These are phyloP conservation scores for Barbus barbus DNA, from an alignment of 2,113 vertebrate genomes.

Conservation along the genomic window DNA sequence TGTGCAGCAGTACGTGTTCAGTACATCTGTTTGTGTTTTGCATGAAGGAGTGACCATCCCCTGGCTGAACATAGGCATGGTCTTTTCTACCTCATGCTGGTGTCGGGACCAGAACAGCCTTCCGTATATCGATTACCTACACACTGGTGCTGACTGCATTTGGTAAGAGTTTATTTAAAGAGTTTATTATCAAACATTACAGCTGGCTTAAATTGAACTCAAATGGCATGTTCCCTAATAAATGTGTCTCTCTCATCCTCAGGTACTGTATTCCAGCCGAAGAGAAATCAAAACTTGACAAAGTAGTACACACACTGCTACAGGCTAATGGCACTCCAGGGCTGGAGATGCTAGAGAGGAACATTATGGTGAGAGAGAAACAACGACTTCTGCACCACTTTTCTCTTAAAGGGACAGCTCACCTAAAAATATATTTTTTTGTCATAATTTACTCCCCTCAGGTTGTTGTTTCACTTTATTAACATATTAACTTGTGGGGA, in stretches of 20 bases:
- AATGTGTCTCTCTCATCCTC: not conserved
- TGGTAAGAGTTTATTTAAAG: conserved; percentile 85
- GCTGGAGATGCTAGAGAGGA: conserved; percentile 92
- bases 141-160: conserved; percentile 95
- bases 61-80: conserved; percentile 94
- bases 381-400: not conserved
- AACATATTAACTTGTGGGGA: too few species aligned
- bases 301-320: conserved; percentile 87
- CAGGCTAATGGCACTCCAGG: conserved; percentile 90
- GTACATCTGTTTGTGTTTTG: conserved; percentile 37
- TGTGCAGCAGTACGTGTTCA: not conserved
- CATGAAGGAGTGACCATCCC: conserved; percentile 88
- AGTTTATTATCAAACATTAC: not conserved
- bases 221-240: not conserved
- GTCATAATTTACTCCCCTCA: not conserved
- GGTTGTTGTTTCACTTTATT: not conserved
- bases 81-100: conserved; percentile 97
- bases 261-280: conserved; percentile 95
- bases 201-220: too few species aligned
- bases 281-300: conserved; percentile 88
- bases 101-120: conserved; percentile 93
- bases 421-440: not conserved
- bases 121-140: conserved; percentile 94
- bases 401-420: not conserved
- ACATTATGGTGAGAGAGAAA: conserved; percentile 80